Conservation (phyloP, 2,113 vertebrate genomes). For the Lepisosteus osseus region DNA sequence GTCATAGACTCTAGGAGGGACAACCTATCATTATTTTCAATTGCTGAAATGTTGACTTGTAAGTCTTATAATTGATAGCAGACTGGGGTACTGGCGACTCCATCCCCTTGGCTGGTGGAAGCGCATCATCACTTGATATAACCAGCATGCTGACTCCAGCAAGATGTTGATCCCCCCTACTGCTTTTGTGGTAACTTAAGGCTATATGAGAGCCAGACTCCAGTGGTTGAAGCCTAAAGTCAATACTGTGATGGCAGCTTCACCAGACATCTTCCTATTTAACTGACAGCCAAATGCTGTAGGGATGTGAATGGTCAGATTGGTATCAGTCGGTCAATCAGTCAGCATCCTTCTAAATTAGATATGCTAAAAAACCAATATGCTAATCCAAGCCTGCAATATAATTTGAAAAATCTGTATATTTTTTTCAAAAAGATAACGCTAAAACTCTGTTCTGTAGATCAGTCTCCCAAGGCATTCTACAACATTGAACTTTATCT, state of each 20-base stretch:
- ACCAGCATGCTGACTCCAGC: constrained; percentile 24
- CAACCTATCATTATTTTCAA: constrained; percentile 55
- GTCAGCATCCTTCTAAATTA: neutral
- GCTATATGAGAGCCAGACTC: constrained; percentile 19
- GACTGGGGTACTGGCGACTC: constrained; percentile 25
- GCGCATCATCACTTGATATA: constrained; percentile 3
- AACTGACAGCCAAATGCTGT: neutral
- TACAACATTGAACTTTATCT: no score
- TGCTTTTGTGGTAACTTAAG: constrained; percentile 28
- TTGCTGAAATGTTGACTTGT: constrained; percentile 36
- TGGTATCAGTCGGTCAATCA: neutral
- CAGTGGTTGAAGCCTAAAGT: constrained; percentile 11
- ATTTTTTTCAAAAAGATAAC: no score
- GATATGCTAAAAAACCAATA: no score
- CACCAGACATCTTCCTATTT: constrained; percentile 2
- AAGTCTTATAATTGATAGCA: constrained; percentile 64
- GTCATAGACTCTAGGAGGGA: constrained; percentile 45
- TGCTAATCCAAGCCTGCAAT: no score
- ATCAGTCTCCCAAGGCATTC: no score
- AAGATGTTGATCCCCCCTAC: constrained; percentile 10
- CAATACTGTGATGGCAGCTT: constrained; percentile 2
- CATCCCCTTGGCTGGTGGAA: constrained; percentile 12
- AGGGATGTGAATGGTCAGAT: neutral
- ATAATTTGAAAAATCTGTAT: no score
- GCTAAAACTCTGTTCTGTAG: no score